These are phyloP conservation scores for Hirundichthys speculiger DNA, from an alignment of 2,113 vertebrate genomes.

Conservation along the genomic window DNA sequence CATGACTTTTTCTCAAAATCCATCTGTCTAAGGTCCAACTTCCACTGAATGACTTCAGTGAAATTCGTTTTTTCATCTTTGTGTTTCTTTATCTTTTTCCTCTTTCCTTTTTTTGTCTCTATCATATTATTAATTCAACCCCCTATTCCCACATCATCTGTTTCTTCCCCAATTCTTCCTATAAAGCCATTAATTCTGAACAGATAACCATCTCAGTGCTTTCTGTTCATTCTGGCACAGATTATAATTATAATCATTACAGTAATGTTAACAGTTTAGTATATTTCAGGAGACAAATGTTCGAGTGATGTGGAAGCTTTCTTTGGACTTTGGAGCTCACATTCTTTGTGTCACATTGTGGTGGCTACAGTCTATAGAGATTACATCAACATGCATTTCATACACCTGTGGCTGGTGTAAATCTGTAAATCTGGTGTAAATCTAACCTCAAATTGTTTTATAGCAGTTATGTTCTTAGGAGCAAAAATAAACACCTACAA, in stretches of 20 bases:
- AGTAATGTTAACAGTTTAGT: conserved; percentile 55
- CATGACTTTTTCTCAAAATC: conserved; percentile 28
- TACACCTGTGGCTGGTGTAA: conserved; percentile 46
- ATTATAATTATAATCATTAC: conserved; percentile 73
- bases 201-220: conserved; percentile 70
- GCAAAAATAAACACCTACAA: too few relatives aligned
- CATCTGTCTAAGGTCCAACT: conserved; percentile 18
- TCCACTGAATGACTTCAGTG: conserved; percentile 30
- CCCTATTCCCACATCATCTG: conserved; percentile 50
- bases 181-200: conserved; percentile 70
- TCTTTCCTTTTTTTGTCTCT: conserved; percentile 40
- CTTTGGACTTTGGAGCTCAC: conserved; percentile 44
- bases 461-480: too few relatives aligned
- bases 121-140: conserved; percentile 61
- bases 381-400: conserved; percentile 48
- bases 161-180: conserved; percentile 59
- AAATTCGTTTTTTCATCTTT: conserved; percentile 50
- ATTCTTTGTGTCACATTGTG: conserved; percentile 48
- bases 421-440: too few relatives aligned
- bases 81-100: conserved; percentile 45
- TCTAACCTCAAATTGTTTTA: too few relatives aligned
- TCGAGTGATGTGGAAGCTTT: conserved; percentile 43
- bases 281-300: conserved; percentile 63
- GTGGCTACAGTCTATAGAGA: conserved; percentile 31
- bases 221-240: conserved; percentile 53